These are phyloP conservation scores for Acrocephalus kingi DNA, from an alignment of 2,113 vertebrate species.

Conservation along the genomic window DNA sequence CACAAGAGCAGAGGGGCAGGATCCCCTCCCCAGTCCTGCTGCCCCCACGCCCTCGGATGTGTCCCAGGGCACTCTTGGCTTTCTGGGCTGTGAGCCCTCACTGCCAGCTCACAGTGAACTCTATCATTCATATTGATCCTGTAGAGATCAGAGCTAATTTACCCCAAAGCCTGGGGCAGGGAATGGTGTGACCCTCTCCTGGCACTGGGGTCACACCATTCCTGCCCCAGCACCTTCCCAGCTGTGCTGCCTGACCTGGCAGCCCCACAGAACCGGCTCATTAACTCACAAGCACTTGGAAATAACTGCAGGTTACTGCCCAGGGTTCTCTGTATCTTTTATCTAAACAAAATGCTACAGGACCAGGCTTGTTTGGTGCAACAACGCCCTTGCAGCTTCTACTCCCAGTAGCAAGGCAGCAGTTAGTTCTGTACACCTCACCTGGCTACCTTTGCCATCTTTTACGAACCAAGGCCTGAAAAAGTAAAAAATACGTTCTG, in stretches of 20 bases:
- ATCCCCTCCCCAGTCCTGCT: background rate
- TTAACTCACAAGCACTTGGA: background rate
- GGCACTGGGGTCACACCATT: background rate
- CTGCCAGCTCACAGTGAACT: background rate
- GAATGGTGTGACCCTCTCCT: background rate
- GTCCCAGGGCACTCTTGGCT: background rate
- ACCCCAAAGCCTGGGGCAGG: background rate
- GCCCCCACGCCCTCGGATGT: background rate
- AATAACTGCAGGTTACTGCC: background rate
- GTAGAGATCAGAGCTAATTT: background rate
- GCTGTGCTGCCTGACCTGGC: background rate
- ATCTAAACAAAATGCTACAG: slow-evolving; percentile 29
- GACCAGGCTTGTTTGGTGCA: slow-evolving; percentile 17
- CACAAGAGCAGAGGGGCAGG: background rate
- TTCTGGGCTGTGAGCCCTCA: rapidly evolving
- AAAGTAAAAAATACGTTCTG: rapidly evolving
- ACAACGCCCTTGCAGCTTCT: background rate
- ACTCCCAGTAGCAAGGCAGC: background rate
- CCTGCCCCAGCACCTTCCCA: background rate
- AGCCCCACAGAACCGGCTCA: background rate
- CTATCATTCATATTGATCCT: background rate
- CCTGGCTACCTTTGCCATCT: background rate
- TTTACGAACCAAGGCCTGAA: background rate
- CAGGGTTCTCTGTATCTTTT: background rate
- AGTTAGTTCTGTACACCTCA: background rate